Conservation (phyloP, 2,113 vertebrate genomes). For the Rhea americana region DNA sequence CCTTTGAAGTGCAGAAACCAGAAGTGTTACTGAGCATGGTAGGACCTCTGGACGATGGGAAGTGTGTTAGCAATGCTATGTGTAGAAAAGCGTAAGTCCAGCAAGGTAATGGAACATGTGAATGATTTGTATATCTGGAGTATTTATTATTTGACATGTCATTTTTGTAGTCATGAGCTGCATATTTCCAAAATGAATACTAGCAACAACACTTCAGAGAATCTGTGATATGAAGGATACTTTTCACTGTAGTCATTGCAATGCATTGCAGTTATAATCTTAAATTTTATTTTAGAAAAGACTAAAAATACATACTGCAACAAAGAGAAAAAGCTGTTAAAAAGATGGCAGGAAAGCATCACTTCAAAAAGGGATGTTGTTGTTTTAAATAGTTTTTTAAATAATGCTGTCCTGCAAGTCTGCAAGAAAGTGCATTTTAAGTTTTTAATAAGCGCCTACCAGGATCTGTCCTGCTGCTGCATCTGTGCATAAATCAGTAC, state of each 20-base stretch:
- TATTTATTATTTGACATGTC: neutral
- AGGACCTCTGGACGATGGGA: neutral
- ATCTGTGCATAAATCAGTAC: neutral
- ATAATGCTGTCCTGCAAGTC: neutral
- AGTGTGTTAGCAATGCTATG: neutral
- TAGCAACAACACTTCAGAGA: neutral
- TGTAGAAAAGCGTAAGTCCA: neutral
- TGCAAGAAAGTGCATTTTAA: neutral
- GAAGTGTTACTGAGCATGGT: neutral
- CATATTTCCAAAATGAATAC: neutral
- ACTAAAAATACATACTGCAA: neutral
- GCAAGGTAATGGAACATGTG: neutral
- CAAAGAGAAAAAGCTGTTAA: neutral
- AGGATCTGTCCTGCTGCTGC: neutral
- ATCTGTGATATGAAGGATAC: neutral
- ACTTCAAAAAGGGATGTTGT: slow-evolving; percentile 9
- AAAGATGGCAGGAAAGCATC: neutral
- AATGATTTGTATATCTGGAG: neutral
- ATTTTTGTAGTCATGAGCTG: neutral
- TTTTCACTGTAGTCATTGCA: neutral
- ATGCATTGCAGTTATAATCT: neutral
- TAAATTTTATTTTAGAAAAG: neutral
- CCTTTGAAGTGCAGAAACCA: neutral
- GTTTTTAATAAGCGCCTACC: slow-evolving; percentile 27
- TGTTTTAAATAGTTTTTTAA: slow-evolving; percentile 22